A percentile compares a stretch with the other conserved stretches of the same genome.
Evolutionary conservation across 2,797 vertebrate species (phyloP).

Genomic region (Aythya fuligula): DNA sequence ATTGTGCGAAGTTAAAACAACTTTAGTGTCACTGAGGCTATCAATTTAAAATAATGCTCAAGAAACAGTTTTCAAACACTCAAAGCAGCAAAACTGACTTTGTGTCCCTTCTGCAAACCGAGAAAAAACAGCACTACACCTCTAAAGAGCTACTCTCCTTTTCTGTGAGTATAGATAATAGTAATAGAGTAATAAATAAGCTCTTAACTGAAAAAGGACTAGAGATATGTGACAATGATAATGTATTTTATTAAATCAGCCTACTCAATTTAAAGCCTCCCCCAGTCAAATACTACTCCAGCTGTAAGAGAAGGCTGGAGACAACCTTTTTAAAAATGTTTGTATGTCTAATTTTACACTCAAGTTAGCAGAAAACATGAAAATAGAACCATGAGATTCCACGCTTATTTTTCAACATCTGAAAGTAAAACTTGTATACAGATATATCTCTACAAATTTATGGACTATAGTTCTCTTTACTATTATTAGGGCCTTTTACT

Average conservation of each 20-base stretch:
- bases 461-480: not conserved
- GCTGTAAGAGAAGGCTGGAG: not conserved
- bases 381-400: not conserved
- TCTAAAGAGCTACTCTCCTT: not conserved
- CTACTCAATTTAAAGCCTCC: not conserved
- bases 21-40: not conserved
- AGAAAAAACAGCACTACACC: not conserved
- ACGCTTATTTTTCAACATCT: not conserved
- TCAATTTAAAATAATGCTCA: not conserved
- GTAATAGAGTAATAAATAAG: not conserved
- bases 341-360: not conserved
- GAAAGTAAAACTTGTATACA: not conserved
- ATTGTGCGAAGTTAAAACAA: not conserved
- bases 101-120: not conserved
- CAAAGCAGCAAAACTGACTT: not conserved
- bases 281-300: not conserved
- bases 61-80: not conserved
- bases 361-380: not conserved
- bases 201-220: not conserved
- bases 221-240: not conserved
- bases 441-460: not conserved
- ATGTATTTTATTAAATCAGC: not conserved
- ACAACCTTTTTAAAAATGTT: not conserved
- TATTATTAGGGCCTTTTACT: not conserved
- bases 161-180: not conserved